Evolutionary conservation across 2,888 invertebrate species (phyloP).

Genomic region (Iselma pallidipennis): DNA sequence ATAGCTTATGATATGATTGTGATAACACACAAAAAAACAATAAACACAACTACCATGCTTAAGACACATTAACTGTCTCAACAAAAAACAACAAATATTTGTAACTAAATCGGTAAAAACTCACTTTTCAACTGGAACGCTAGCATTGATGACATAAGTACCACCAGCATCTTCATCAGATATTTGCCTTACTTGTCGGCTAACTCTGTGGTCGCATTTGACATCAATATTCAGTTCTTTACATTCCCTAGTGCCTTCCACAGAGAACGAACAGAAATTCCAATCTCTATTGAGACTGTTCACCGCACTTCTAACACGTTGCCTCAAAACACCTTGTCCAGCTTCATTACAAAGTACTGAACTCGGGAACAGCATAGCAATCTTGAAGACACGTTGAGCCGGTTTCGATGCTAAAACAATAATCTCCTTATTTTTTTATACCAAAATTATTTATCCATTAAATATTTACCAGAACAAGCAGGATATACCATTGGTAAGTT

Average conservation of each 20-base stretch:
- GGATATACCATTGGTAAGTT: slow-evolving; percentile 83
- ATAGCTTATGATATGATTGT: slow-evolving; percentile 15
- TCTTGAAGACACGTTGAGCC: slow-evolving; percentile 93
- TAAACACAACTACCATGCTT: not conserved
- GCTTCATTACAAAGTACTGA: slow-evolving; percentile 96
- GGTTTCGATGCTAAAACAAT: slow-evolving; percentile 72
- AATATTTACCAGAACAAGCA: slow-evolving; percentile 80
- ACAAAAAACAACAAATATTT: not conserved
- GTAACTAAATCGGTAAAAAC: slow-evolving; percentile 48
- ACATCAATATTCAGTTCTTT: slow-evolving; percentile 89
- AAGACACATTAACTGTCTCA: not conserved
- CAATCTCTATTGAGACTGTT: slow-evolving; percentile 92
- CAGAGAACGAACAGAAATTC: slow-evolving; percentile 93
- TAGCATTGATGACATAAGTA: slow-evolving; percentile 80
- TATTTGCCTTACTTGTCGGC: slow-evolving; percentile 68
- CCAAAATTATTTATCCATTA: not conserved
- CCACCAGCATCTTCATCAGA: slow-evolving; percentile 69
- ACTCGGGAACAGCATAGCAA: slow-evolving; percentile 93
- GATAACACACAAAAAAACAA: not conserved
- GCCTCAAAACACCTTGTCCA: slow-evolving; percentile 87
- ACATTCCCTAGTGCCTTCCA: slow-evolving; percentile 87
- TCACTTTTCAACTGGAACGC: slow-evolving; percentile 86
- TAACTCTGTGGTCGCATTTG: slow-evolving; percentile 81
- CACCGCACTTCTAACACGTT: slow-evolving; percentile 86
- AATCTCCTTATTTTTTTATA: not conserved